Base-by-base conservation (phyloP, 2,113 vertebrate genomes). In the Nymphicus hollandicus region DNA sequence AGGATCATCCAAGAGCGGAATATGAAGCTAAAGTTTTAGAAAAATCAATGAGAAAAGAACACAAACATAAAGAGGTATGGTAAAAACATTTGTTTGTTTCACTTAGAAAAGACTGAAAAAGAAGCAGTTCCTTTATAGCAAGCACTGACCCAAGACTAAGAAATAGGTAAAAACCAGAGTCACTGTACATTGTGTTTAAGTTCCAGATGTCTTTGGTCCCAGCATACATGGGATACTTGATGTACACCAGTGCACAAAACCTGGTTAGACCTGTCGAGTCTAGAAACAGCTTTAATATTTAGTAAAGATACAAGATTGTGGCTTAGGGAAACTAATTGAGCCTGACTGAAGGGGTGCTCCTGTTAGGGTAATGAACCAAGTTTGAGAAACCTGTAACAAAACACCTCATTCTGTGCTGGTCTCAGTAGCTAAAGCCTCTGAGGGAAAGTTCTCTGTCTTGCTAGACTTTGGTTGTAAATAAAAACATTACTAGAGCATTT, bases 1-100 rank as follows among this genome's bases (percentile, higher is more conserved):
- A 98, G 98, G 99, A 99, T 94, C 99, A 99, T 69, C 98, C 98
- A 73, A 98, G 99, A 91, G 98, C 99, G 3, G 99, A 99, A 56
- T 99, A 99, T 0, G 99, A 99, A 96, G 98, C 99, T 6, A 97
- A 97, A 56, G 99, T 99, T 72, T 97, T 98, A 97, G 89, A 99
- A 97, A 99, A 99, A 95, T 98, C 98, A 0, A 79, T 98, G 86
- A 98, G 88, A 79, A 98, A 98, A 91, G 99, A 99, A 47, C 85
- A 96, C 50, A 98, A 94, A 81, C 94, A 87, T 37, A 97, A 98
- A 79, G 98, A 98, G 98, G 99, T 99, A 98, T 13, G 83, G 73
- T 56, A 56, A 81, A 65, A 88, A 19, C 71, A 76, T 44, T 39
- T 3, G 10, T 68, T 74, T 81, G 37, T 74, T 81, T 84, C 41